Evolutionary conservation across 2,797 vertebrate species (phyloP), one percentile per base, ranked within the genome.

Genomic region (Cuniculus paca): DNA sequence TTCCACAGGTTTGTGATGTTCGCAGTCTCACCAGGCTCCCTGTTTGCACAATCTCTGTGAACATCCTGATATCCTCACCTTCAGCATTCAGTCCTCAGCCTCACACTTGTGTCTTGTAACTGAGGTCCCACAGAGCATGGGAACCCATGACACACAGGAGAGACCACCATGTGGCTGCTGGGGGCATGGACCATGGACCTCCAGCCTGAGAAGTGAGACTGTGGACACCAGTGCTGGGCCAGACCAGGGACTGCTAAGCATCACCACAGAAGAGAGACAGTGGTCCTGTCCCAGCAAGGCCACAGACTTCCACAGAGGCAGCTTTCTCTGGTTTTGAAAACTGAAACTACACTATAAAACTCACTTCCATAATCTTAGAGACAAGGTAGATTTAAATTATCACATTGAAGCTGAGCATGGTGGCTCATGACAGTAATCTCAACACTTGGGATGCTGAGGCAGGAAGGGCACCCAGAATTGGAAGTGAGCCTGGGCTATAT

Each of bases 41-140:
- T 2, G 61, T 75, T 28, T 28, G 34, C 26, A 77, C 74, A 1
- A 19, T 0, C 1, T 39, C 50, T 42, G 34, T 63, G 50, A 39
- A 80, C 48, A 24, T 0, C 83, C 34, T 60, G 45, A 13, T 36
- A 72, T 83, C 52, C 28, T 12, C 6, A 42, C 28, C 68, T 12
- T 28, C 14, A 17, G 6, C 60, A 54, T 65, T 54, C 31, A 74
- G 56, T 36, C 34, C 10, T 52, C 88, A 26, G 14, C 52, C 19
- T 83, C 42, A 4, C 54, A n/a, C 12, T 14, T 24, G 11, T 14
- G 26, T 61, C 60, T 70, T 19, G 0, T 16, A 14, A 52, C 7
- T n/a, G 5, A 63, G 70, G 17, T 50, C 20, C 0, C 1, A 22
- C 3, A 0, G 58, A 65, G 19, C 11, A 6, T 0, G 3, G 42